These are phyloP conservation scores for Polydrusus cervinus DNA, from an alignment of 2,888 invertebrate species.

Conservation along the genomic window DNA sequence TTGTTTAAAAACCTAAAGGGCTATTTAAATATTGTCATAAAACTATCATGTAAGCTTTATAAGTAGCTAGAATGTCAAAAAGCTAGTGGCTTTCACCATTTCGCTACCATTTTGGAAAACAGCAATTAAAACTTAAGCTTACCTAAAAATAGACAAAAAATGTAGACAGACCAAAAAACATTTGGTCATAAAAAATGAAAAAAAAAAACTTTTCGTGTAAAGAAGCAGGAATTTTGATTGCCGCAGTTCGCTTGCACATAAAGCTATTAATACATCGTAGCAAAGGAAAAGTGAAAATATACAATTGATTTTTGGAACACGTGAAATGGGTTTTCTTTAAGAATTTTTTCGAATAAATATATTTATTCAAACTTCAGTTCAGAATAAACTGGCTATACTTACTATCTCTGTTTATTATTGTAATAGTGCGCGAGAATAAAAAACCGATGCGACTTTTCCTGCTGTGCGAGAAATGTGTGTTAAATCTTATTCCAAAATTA, in stretches of 20 bases:
- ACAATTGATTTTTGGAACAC: constrained; percentile 25
- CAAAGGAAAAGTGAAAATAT: constrained; percentile 23
- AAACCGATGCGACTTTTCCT: no score
- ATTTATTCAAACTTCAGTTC: neutral
- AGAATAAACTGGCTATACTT: neutral
- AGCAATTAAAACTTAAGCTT: neutral
- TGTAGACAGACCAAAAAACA: constrained; percentile 27
- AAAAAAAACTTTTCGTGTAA: constrained; percentile 18
- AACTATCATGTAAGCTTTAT: no score
- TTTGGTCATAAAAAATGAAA: constrained; percentile 12
- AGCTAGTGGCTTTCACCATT: no score
- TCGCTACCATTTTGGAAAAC: neutral
- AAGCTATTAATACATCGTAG: constrained; percentile 15
- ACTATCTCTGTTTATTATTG: no score
- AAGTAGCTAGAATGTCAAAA: no score
- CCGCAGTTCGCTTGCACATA: constrained; percentile 4
- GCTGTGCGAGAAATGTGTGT: no score
- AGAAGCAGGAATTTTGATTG: constrained; percentile 19
- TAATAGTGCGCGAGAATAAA: no score
- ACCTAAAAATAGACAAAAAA: constrained; percentile 19
- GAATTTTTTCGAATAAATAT: neutral
- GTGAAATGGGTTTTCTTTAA: constrained; percentile 11
- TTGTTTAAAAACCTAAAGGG: no score
- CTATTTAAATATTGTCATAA: no score
- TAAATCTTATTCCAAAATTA: no score